Evolutionary conservation across 2,797 vertebrate genomes (phyloP).

Genomic region (Enteromius paludinosus): DNA sequence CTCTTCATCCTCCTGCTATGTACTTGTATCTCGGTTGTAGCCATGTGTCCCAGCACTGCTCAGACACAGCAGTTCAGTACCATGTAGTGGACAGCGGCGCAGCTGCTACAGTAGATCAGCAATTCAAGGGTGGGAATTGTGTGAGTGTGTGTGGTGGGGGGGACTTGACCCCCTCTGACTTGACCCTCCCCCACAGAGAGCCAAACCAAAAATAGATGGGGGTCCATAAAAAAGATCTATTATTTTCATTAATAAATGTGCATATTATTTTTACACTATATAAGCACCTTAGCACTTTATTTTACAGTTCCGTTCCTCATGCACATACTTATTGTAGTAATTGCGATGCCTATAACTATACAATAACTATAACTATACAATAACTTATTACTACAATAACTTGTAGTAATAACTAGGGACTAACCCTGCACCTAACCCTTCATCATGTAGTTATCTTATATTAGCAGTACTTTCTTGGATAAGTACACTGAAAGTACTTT

Average conservation of each 20-base stretch:
- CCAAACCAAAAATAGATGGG: conserved; percentile 1
- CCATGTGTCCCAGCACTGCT: conserved; percentile 4
- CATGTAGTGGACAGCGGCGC: conserved; percentile 61
- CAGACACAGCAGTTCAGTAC: conserved; percentile 47
- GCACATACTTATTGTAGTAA: too few species aligned
- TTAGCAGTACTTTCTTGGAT: too few species aligned
- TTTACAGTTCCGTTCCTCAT: too few species aligned
- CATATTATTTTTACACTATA: neutral
- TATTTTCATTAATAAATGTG: neutral
- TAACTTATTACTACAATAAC: too few species aligned
- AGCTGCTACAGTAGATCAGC: conserved; percentile 29
- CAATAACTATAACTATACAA: too few species aligned
- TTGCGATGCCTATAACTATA: too few species aligned
- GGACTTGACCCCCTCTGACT: neutral
- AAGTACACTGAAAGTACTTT: too few species aligned
- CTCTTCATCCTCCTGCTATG: neutral
- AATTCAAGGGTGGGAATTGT: conserved; percentile 6
- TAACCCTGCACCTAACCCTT: too few species aligned
- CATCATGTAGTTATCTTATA: too few species aligned
- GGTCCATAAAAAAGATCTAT: neutral
- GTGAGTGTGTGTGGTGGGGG: neutral
- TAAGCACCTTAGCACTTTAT: too few species aligned
- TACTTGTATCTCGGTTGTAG: neutral
- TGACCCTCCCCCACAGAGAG: neutral
- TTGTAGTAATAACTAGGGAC: too few species aligned